Conservation (phyloP, 1,140 invertebrate species). For the Charaxes varanes region DNA sequence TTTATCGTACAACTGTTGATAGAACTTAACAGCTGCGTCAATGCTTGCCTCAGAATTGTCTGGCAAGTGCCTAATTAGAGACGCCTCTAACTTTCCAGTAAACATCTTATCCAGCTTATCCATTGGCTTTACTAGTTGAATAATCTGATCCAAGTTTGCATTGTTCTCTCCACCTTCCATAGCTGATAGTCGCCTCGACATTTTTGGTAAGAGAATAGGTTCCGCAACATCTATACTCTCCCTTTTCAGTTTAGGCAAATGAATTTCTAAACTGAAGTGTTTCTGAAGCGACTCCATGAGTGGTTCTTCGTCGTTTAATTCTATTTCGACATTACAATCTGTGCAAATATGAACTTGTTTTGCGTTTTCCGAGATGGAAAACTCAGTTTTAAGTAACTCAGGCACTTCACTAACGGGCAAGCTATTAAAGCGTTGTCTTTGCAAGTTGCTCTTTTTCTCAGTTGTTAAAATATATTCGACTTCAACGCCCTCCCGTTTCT, state of each 20-base stretch:
- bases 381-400: constrained; percentile 53
- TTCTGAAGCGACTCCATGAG: constrained; percentile 61
- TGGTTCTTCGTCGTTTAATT: constrained; percentile 54
- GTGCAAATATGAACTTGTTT: constrained; percentile 63
- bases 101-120: constrained; percentile 52
- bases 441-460: constrained; percentile 58
- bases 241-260: constrained; percentile 54
- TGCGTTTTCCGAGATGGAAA: constrained; percentile 40
- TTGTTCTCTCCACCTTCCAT: constrained; percentile 48
- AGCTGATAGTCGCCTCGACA: constrained; percentile 55
- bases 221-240: constrained; percentile 63
- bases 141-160: constrained; percentile 40
- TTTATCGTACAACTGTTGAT: constrained; percentile 41
- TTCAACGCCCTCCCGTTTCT: constrained; percentile 48
- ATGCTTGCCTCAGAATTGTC: constrained; percentile 59
- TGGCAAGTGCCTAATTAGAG: constrained; percentile 42
- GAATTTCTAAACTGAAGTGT: constrained; percentile 55
- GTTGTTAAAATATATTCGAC: constrained; percentile 67
- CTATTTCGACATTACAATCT: constrained; percentile 58
- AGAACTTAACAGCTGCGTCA: constrained; percentile 48
- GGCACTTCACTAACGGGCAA: constrained; percentile 60
- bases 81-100: constrained; percentile 37
- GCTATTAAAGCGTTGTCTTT: constrained; percentile 62
- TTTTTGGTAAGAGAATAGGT: constrained; percentile 53
- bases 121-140: constrained; percentile 36